Evolutionary conservation across 1,140 invertebrate species (phyloP).

Genomic region (Eubasilissa regina): DNA sequence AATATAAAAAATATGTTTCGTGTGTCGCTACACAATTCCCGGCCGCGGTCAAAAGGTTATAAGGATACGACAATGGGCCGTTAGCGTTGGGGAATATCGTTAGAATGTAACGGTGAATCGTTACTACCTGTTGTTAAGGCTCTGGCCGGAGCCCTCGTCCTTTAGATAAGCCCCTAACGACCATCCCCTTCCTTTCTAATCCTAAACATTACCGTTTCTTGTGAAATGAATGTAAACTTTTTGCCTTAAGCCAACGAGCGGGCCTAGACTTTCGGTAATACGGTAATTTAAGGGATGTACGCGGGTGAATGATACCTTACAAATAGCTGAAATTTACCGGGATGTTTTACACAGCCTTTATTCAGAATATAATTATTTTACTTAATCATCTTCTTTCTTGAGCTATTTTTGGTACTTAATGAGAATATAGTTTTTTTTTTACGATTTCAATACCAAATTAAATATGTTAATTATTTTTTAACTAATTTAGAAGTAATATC

Average conservation of each 20-base stretch:
- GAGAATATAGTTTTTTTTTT: too few relatives aligned
- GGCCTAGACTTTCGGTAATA: too few relatives aligned
- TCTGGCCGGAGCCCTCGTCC: slow-evolving; percentile 3
- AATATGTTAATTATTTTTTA: too few relatives aligned
- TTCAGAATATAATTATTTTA: too few relatives aligned
- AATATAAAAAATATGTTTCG: slow-evolving; percentile 1
- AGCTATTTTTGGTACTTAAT: too few relatives aligned
- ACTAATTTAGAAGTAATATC: too few relatives aligned
- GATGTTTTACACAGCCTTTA: too few relatives aligned
- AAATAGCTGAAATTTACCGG: too few relatives aligned
- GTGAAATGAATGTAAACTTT: slow-evolving; percentile 39
- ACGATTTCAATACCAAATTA: too few relatives aligned
- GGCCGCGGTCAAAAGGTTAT: slow-evolving; percentile 35
- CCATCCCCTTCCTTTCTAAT: slow-evolving; percentile 13
- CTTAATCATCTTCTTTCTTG: too few relatives aligned
- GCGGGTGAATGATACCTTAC: too few relatives aligned
- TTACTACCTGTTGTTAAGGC: slow-evolving; percentile 45
- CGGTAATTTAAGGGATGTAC: too few relatives aligned
- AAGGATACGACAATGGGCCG: slow-evolving; percentile 43
- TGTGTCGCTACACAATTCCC: neutral
- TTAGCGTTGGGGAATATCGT: slow-evolving; percentile 36
- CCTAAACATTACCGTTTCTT: slow-evolving; percentile 44
- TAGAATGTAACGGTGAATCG: slow-evolving; percentile 37
- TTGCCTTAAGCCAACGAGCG: neutral
- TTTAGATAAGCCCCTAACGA: slow-evolving; percentile 42